Percentiles rank a stretch among this genome's conserved stretches.
Evolutionary conservation across 1,140 invertebrate species (phyloP).

Genomic region (Nymphalis io): DNA sequence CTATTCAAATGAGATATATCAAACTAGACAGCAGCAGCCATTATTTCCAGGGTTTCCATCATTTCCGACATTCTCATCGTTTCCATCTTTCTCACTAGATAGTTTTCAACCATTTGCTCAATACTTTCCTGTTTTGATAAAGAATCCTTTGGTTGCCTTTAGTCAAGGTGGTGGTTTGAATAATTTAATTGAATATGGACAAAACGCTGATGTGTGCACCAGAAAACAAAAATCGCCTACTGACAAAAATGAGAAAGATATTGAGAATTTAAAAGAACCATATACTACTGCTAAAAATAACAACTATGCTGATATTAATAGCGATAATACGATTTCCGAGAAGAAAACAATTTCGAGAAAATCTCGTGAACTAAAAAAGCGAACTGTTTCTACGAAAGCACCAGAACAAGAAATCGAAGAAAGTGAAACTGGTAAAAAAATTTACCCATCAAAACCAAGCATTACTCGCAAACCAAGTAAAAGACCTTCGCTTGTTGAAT

Average conservation of each 20-base stretch:
- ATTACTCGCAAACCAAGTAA: conserved; percentile 48
- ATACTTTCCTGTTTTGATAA: conserved; percentile 81
- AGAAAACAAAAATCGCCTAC: conserved; percentile 57
- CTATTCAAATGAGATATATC: conserved; percentile 37
- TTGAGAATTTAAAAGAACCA: conserved; percentile 5
- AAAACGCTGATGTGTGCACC: conserved; percentile 77
- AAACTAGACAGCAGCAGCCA: conserved; percentile 54
- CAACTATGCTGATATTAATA: conserved; percentile 14
- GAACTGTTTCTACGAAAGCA: conserved; percentile 44
- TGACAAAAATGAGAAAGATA: conserved; percentile 37
- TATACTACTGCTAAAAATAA: conserved; percentile 36
- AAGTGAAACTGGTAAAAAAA: conserved; percentile 47
- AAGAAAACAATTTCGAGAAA: conserved; percentile 45
- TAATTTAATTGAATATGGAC: conserved; percentile 82
- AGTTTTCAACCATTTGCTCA: conserved; percentile 67
- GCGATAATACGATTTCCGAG: conserved; percentile 19
- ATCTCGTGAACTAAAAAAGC: conserved; percentile 58
- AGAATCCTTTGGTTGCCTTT: conserved; percentile 80
- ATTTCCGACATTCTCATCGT: conserved; percentile 34
- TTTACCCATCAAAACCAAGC: conserved; percentile 50
- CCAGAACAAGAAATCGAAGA: conserved; percentile 45
- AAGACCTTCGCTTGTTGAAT: conserved; percentile 39
- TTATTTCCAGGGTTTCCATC: conserved; percentile 40
- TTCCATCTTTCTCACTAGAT: conserved; percentile 53
- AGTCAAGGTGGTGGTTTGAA: conserved; percentile 74